Evolutionary conservation across 92 coral and sea anemone genomes (phyloP).

Genomic region (Epizoanthus stellaris): DNA sequence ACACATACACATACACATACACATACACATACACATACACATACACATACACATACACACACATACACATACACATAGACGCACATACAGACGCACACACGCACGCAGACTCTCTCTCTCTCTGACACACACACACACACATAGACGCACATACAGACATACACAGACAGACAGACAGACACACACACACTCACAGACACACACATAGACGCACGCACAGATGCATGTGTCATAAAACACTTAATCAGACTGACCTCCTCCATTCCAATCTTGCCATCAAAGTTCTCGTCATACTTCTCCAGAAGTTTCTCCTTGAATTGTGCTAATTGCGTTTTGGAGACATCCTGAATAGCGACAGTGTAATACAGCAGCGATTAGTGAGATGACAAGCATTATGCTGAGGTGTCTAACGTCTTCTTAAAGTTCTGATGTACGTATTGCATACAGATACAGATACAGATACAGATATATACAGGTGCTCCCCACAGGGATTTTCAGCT

Average conservation of each 20-base stretch:
- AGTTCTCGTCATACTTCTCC: constrained; percentile 33
- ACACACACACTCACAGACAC: background rate
- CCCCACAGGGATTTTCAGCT: too few relatives aligned
- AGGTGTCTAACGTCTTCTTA: too few relatives aligned
- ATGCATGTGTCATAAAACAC: background rate
- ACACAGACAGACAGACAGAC: background rate
- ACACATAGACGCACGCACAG: background rate
- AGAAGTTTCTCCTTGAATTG: constrained; percentile 17
- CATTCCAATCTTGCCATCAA: constrained; percentile 44
- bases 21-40: too few relatives aligned
- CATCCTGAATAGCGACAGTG: constrained; percentile 5
- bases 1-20: too few relatives aligned
- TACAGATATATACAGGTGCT: too few relatives aligned
- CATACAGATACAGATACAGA: too few relatives aligned
- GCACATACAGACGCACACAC: too few relatives aligned
- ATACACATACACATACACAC: too few relatives aligned
- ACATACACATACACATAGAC: too few relatives aligned
- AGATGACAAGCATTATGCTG: too few relatives aligned
- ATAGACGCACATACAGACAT: background rate
- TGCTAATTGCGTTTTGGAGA: constrained; percentile 2
- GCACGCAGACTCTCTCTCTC: background rate
- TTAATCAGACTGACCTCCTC: constrained; percentile 18
- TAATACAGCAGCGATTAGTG: too few relatives aligned
- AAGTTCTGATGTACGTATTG: too few relatives aligned
- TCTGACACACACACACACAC: background rate